These are phyloP conservation scores for Crotalus helleri DNA, from an alignment of 2,113 vertebrate species.

Conservation along the genomic window DNA sequence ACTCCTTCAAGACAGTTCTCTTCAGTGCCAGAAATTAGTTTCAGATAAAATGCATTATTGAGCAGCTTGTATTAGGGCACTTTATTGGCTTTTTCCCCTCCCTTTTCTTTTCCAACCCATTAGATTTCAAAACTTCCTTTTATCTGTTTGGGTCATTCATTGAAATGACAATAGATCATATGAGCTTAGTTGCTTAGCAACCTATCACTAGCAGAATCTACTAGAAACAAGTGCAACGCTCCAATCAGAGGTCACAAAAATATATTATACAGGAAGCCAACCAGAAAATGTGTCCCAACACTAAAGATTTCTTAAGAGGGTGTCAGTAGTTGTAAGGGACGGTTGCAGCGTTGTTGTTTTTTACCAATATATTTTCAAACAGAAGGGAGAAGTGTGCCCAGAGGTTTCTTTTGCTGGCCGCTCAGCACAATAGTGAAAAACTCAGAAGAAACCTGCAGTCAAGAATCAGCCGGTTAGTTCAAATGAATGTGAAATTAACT, in stretches of 20 bases:
- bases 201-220: slow-evolving; percentile 54
- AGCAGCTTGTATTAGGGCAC: slow-evolving; percentile 36
- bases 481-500: background rate
- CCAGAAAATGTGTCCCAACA: slow-evolving; percentile 59
- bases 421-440: background rate
- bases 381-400: background rate
- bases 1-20: background rate
- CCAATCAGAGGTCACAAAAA: slow-evolving; percentile 62
- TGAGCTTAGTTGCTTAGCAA: slow-evolving; percentile 62
- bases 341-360: slow-evolving; percentile 34
- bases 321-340: slow-evolving; percentile 38
- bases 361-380: slow-evolving; percentile 34
- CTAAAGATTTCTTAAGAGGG: slow-evolving; percentile 50
- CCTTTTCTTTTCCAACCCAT: slow-evolving; percentile 49
- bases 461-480: background rate
- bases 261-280: slow-evolving; percentile 52
- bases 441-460: no score
- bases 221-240: slow-evolving; percentile 47
- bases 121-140: slow-evolving; percentile 55
- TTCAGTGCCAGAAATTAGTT: slow-evolving; percentile 26
- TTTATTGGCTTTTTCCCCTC: background rate
- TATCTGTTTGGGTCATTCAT: slow-evolving; percentile 53
- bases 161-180: slow-evolving; percentile 55
- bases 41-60: slow-evolving; percentile 30
- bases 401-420: background rate